Evolutionary conservation across 2,888 invertebrate genomes (phyloP).

Genomic region (Melanostoma scalare): DNA sequence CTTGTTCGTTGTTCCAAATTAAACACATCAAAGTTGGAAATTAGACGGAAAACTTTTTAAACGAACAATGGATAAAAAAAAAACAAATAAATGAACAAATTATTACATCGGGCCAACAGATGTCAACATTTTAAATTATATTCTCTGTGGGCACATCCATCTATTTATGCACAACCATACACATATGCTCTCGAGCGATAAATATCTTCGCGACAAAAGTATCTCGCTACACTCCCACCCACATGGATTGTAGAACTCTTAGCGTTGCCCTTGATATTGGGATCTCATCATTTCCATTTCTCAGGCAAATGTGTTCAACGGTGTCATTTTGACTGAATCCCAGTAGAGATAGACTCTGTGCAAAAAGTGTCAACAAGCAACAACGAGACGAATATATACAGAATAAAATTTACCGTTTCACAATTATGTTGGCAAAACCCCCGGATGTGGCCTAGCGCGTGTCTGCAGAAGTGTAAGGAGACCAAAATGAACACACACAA

Average conservation of each 20-base stretch:
- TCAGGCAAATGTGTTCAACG: not conserved
- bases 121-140: conserved; percentile 13
- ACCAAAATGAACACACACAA: not conserved
- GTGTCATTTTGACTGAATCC: conserved; percentile 18
- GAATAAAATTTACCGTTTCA: conserved; percentile 19
- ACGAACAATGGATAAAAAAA: conserved; percentile 3
- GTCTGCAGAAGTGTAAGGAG: conserved; percentile 4
- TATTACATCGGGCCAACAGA: not conserved
- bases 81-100: not conserved
- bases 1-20: not conserved
- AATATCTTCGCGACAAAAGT: conserved; percentile 4
- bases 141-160: conserved; percentile 14
- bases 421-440: not conserved
- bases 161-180: not conserved
- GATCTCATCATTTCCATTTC: not conserved
- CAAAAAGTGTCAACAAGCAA: conserved; percentile 8
- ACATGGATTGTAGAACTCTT: not conserved
- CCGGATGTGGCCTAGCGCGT: not conserved
- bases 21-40: not conserved
- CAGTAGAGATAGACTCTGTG: conserved; percentile 4
- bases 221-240: not conserved
- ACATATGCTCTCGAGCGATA: conserved; percentile 4
- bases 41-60: conserved; percentile 2
- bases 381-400: not conserved
- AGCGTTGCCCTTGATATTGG: conserved; percentile 1